Percentiles rank a stretch among this genome's conserved stretches.
phyloP scores from a whole-genome alignment of 1,140 invertebrate species.

The Zaprionus taronus region DNA sequence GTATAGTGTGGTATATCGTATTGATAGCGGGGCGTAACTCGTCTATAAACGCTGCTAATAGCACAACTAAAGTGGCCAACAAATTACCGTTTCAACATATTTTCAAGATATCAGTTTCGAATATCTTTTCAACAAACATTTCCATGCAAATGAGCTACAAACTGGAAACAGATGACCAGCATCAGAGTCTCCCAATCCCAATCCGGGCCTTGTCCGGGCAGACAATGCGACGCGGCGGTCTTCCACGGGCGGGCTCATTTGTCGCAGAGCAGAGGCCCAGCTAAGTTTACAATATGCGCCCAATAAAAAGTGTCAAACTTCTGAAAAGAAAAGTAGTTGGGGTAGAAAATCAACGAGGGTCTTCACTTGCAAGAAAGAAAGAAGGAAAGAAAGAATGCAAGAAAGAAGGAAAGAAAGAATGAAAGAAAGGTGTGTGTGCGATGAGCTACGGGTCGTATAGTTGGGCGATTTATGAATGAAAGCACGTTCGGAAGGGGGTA shows the following conservation, averaged over 20 bases:
- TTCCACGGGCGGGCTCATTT: slow-evolving; percentile 74
- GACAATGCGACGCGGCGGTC: slow-evolving; percentile 29
- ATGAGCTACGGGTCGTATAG: slow-evolving; percentile 51
- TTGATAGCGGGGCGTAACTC: slow-evolving; percentile 63
- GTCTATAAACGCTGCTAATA: slow-evolving; percentile 82
- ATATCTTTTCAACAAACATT: slow-evolving; percentile 76
- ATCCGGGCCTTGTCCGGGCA: not conserved
- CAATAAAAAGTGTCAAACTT: slow-evolving; percentile 73
- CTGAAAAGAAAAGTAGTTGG: slow-evolving; percentile 54
- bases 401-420: slow-evolving; percentile 35
- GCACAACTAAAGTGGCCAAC: slow-evolving; percentile 79
- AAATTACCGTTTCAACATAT: slow-evolving; percentile 78
- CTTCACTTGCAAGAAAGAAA: not conserved
- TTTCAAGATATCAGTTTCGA: slow-evolving; percentile 58
- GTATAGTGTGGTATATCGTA: slow-evolving; percentile 1
- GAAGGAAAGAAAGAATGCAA: slow-evolving; percentile 1
- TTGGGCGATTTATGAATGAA: slow-evolving; percentile 77
- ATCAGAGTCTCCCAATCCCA: slow-evolving; percentile 59
- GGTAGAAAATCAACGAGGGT: not conserved
- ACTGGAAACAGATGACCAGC: slow-evolving; percentile 70
- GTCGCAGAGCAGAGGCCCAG: slow-evolving; percentile 48
- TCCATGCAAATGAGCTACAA: slow-evolving; percentile 67
- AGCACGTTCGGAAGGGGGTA: slow-evolving; percentile 10
- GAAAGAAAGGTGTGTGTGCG: slow-evolving; percentile 62
- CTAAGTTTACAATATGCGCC: slow-evolving; percentile 56